Evolutionary conservation across 2,797 vertebrate genomes (phyloP).

Genomic region (Coilia nasus): DNA sequence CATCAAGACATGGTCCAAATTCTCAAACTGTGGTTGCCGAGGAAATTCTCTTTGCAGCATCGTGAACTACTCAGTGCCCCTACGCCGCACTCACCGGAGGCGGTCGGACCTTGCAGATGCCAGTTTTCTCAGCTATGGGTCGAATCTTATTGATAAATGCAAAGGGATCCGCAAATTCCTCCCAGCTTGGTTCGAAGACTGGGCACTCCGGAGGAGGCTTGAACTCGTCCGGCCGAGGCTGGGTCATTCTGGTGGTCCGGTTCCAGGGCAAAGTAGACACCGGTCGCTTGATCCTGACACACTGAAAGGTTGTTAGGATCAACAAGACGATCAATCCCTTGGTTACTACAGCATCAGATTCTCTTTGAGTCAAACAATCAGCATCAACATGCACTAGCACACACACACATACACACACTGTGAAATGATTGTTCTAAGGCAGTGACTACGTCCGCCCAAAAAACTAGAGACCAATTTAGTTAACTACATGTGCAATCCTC

Average conservation of each 20-base stretch:
- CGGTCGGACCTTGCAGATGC: constrained; percentile 97
- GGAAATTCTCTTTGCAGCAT: constrained; percentile 28
- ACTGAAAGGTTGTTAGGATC: constrained; percentile 49
- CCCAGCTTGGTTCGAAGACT: constrained; percentile 96
- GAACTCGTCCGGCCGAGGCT: constrained; percentile 85
- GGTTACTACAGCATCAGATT: constrained; percentile 59
- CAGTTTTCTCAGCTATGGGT: constrained; percentile 94
- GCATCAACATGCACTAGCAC: constrained; percentile 67
- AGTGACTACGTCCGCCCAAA: constrained; percentile 78
- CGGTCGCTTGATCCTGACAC: constrained; percentile 53
- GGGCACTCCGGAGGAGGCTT: constrained; percentile 95
- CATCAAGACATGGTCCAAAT: constrained; percentile 26
- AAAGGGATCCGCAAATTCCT: constrained; percentile 93
- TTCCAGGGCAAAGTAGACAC: constrained; percentile 59
- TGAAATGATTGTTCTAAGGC: constrained; percentile 78
- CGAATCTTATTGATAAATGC: constrained; percentile 97
- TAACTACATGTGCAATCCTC: constrained; percentile 12
- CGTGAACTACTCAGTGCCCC: constrained; percentile 17
- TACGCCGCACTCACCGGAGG: constrained; percentile 87
- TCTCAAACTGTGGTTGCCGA: constrained; percentile 37
- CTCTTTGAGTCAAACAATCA: constrained; percentile 65
- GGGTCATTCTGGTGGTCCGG: constrained; percentile 72
- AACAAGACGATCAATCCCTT: constrained; percentile 45
- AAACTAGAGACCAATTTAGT: constrained; percentile 73
- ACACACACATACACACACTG: constrained; percentile 53